Conservation (phyloP, 2,888 invertebrate species). For the Euphydryas editha region DNA sequence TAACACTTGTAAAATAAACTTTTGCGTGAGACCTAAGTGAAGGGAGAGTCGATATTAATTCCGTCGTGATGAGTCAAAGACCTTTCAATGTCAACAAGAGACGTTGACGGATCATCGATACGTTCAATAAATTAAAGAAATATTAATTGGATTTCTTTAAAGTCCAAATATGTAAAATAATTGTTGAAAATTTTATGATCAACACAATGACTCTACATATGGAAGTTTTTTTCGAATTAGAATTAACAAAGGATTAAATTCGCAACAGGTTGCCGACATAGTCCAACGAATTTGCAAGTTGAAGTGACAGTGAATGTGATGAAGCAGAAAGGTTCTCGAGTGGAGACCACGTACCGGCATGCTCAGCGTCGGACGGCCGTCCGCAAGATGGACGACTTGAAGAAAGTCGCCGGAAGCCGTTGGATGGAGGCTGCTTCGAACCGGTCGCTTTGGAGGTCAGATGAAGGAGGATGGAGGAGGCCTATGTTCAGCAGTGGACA, state of each 20-base stretch:
- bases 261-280: too few relatives aligned
- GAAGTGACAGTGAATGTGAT: too few relatives aligned
- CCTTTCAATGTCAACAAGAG: constrained; percentile 76
- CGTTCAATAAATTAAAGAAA: constrained; percentile 58
- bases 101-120: constrained; percentile 62
- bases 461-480: too few relatives aligned
- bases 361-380: too few relatives aligned
- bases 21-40: constrained; percentile 45
- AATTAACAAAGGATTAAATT: not conserved
- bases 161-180: constrained; percentile 4
- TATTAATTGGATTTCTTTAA: constrained; percentile 18
- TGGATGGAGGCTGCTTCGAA: too few relatives aligned
- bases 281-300: too few relatives aligned
- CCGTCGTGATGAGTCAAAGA: constrained; percentile 70
- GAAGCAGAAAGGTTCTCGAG: too few relatives aligned
- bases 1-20: constrained; percentile 1
- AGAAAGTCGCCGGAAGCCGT: too few relatives aligned
- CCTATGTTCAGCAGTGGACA: too few relatives aligned
- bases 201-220: not conserved
- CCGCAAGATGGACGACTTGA: too few relatives aligned
- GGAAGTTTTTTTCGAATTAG: not conserved
- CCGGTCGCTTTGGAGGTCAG: too few relatives aligned
- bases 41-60: constrained; percentile 61
- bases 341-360: too few relatives aligned
- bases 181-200: not conserved